Evolutionary conservation across 2,797 vertebrate genomes (phyloP).

Genomic region (Pogoniulus pusillus): DNA sequence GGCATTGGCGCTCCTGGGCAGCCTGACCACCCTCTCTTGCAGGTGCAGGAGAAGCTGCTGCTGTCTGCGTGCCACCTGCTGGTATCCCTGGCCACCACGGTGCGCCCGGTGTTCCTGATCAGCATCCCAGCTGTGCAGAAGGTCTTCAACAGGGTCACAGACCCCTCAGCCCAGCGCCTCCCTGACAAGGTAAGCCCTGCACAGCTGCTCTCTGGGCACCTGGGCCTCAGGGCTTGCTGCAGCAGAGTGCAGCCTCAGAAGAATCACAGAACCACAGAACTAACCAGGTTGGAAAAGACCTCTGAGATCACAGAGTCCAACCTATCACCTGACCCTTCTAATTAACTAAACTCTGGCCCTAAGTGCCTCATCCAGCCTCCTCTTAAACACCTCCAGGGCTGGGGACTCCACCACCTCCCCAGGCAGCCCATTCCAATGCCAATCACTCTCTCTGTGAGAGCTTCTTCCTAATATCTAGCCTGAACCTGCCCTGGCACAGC

Average conservation of each 20-base stretch:
- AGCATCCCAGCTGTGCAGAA: conserved; percentile 93
- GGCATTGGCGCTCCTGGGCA: not conserved
- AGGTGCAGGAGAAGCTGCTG: conserved; percentile 97
- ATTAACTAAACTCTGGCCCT: no score
- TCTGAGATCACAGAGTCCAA: no score
- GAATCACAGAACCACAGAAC: no score
- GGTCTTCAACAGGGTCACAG: conserved; percentile 92
- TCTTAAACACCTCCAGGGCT: no score
- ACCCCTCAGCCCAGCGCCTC: conserved; percentile 86
- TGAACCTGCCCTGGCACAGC: no score
- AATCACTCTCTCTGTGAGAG: no score
- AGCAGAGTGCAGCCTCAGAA: not conserved
- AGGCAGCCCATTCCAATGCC: no score
- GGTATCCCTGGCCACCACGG: conserved; percentile 92
- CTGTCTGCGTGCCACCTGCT: conserved; percentile 92
- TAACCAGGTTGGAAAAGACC: no score
- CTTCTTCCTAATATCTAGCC: no score
- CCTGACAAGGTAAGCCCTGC: conserved; percentile 84
- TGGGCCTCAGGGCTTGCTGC: not conserved
- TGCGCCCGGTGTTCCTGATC: conserved; percentile 93
- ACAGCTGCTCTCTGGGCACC: not conserved
- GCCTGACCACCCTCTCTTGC: not conserved
- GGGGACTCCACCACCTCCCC: no score
- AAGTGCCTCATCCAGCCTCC: no score
- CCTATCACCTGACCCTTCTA: no score